Conservation (phyloP, 2,888 invertebrate species). For the Argynnis bischoffii region DNA sequence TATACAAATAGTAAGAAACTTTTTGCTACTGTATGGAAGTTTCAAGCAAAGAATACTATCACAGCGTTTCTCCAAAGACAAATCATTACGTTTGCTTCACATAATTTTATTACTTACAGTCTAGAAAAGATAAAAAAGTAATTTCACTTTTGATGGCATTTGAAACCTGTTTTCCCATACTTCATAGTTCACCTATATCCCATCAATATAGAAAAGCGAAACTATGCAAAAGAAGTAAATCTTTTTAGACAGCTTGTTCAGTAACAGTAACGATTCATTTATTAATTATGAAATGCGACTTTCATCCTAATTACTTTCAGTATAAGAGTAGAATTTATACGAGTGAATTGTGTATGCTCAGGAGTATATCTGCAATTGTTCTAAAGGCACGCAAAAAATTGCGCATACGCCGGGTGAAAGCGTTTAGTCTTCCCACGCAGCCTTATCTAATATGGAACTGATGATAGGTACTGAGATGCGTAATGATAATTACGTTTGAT, state of each 20-base stretch:
- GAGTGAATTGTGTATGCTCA: conserved; percentile 14
- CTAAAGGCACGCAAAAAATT: conserved; percentile 51
- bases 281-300: conserved; percentile 16
- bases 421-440: conserved; percentile 55
- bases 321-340: conserved; percentile 19
- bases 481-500: conserved; percentile 9
- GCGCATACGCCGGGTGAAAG: conserved; percentile 51
- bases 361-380: conserved; percentile 43
- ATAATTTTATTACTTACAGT: neutral
- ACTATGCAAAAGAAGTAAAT: conserved; percentile 34
- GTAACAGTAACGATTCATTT: conserved; percentile 3
- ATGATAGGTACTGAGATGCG: conserved; percentile 42
- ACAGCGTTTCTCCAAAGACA: neutral
- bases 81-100: neutral
- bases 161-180: conserved; percentile 29
- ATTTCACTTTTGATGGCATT: conserved; percentile 28
- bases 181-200: conserved; percentile 30
- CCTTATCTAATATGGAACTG: conserved; percentile 53
- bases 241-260: conserved; percentile 42
- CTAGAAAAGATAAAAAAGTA: neutral
- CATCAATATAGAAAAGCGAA: conserved; percentile 47
- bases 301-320: conserved; percentile 2
- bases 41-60: too few species aligned
- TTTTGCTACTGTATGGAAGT: too few species aligned
- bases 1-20: too few species aligned